Evolutionary conservation across 2,888 invertebrate genomes (phyloP), one percentile per base, ranked within the genome.

Genomic region (Scrobipalpa atriplicella): DNA sequence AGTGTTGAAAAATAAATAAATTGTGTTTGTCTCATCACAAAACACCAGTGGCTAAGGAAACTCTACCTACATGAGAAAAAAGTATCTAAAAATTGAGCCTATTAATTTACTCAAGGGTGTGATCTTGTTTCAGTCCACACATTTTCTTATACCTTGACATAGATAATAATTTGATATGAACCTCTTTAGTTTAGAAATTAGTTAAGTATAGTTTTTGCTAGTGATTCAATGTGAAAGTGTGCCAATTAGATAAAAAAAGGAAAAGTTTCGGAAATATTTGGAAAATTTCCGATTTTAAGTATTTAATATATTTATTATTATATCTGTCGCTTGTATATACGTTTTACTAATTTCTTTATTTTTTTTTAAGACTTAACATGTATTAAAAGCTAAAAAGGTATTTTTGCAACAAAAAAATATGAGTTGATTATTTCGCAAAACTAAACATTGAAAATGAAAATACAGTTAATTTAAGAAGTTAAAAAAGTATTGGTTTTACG

Each of bases 151-250:
- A n/a, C n/a, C n/a, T n/a, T n/a, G n/a, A n/a, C n/a, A n/a, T 58
- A 64, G 72, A 74, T 69, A 71, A 69, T 69, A 69, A 72, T 65
- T 77, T 78, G 71, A 77, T 77, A 79, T 3, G 38, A 85, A 85
- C 85, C 81, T 86, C 85, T 79, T 88, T 89, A 88, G 84, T 83
- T 62, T 85, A 72, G 74, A 85, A 83, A 81, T 83, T 86, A 85
- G 86, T 65, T 69, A 58, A 58, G 58, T 38, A 84, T 90, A 90
- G 87, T 89, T 89, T 58, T 88, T 90, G 91, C 90, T 92, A 92
- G 92, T 89, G 85, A 89, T 80, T 90, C 86, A 85, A 87, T 92
- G 92, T 92, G 92, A 92, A 91, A 82, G 92, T 92, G 92, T 92
- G 92, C 92, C 92, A 92, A 92, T 90, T 92, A 92, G 89, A 76